Evolutionary conservation across 2,113 vertebrate species (phyloP).

Genomic region (Podarcis raffonei): DNA sequence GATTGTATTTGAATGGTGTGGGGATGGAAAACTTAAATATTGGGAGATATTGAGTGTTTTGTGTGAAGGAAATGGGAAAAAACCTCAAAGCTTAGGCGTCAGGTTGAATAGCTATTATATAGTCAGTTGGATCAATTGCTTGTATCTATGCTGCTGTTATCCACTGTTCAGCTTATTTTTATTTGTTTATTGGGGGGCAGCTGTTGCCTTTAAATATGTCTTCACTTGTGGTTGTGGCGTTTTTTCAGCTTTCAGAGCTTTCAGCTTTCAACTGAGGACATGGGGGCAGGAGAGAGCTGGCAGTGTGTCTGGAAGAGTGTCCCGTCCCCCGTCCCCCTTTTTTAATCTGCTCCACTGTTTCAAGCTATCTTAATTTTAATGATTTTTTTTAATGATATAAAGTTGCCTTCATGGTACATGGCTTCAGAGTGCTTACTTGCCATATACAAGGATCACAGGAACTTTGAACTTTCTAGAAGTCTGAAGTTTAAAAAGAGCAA

Average conservation of each 20-base stretch:
- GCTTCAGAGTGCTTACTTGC: constrained; percentile 46
- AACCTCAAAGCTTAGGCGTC: constrained; percentile 28
- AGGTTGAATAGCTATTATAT: constrained; percentile 18
- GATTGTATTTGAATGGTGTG: constrained; percentile 43
- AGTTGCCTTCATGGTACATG: constrained; percentile 56
- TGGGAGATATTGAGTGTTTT: constrained; percentile 45
- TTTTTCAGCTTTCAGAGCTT: background rate
- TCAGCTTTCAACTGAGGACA: background rate
- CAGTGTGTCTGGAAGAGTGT: constrained; percentile 56
- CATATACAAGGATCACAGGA: constrained; percentile 47
- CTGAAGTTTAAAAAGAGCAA: constrained; percentile 27
- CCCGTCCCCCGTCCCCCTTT: constrained; percentile 50
- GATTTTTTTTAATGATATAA: constrained; percentile 38
- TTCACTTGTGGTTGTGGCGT: constrained; percentile 17
- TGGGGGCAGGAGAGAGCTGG: constrained; percentile 48
- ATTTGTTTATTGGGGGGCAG: background rate
- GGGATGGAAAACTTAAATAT: constrained; percentile 49
- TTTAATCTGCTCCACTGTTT: constrained; percentile 56
- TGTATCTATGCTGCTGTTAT: constrained; percentile 12
- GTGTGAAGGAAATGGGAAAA: constrained; percentile 32
- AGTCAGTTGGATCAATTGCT: background rate
- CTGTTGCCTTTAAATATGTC: background rate
- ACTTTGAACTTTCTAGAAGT: constrained; percentile 36
- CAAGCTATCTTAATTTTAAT: constrained; percentile 46
- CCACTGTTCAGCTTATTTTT: background rate